Evolutionary conservation across 2,797 vertebrate species (phyloP), one percentile per base, ranked within the genome.

Genomic region (Cynodonichthys magdalenae): DNA sequence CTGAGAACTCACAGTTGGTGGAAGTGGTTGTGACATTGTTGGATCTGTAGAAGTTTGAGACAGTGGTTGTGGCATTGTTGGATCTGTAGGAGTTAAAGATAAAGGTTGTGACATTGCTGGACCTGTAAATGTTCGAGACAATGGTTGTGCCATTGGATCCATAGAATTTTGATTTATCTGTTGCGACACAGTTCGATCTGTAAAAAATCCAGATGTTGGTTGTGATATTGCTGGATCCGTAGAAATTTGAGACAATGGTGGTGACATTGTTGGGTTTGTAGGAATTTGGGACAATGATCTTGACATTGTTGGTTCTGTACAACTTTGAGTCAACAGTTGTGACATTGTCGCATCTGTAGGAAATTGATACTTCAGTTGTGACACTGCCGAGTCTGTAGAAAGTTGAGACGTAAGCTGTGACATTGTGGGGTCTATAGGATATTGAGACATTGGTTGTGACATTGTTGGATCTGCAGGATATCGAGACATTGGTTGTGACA

Each of bases 21-120:
- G 87, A 59, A 89, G 85, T 6, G 81, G 75, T 56, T 89, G 90
- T 1, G 86, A 75, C 77, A 86, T 39, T 18, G 66, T 61, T 47
- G 89, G 66, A n/a, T 79, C 72, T 27, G 60, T 17, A 45, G 74
- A 53, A 14, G 64, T 82, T 42, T 71, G 79, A 11, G 68, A 54
- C 6, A 63, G 12, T 5, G 81, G 74, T 56, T 89, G 90, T 1
- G 86, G 12, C 36, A 39, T 14, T 39, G 36, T 14, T 39, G 36
- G 36, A 39, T 12, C 36, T 12, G 11, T 14, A 39, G 10, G 3
- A 12, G 12, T 39, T 39, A 2, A 11, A 39, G 36, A 39, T 11
- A 39, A 39, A 12, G 36, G 36, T 39, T 39, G 36, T 39, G 36
- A 39, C 36, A 39, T 17, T 17, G 15, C 15, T 44, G 39, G 11